phyloP scores from a whole-genome alignment of 2,797 vertebrate species.

The Enteromius argenteus region DNA sequence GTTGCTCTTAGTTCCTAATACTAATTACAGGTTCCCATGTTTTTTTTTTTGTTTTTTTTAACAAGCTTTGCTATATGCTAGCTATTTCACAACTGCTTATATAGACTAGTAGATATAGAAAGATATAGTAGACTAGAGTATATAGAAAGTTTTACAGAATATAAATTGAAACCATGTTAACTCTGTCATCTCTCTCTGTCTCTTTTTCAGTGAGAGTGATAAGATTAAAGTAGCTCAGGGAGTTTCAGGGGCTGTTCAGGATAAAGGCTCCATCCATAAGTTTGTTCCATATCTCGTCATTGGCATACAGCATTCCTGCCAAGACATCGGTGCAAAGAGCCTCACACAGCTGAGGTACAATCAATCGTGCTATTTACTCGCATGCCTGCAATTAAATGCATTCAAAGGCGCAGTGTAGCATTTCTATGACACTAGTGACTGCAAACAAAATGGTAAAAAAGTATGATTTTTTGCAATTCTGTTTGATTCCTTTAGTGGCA shows the following conservation, averaged over 20 bases:
- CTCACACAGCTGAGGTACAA: slow-evolving; percentile 93
- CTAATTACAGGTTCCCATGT: neutral
- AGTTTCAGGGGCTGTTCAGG: slow-evolving; percentile 95
- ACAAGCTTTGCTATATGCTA: neutral
- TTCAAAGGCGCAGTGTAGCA: neutral
- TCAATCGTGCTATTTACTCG: neutral
- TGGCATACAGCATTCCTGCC: slow-evolving; percentile 96
- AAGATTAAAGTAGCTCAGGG: slow-evolving; percentile 99
- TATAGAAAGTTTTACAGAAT: neutral
- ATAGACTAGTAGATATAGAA: too few relatives aligned
- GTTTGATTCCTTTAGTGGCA: neutral
- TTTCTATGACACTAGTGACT: neutral
- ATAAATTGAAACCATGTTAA: neutral
- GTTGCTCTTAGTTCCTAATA: neutral
- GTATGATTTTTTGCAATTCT: neutral
- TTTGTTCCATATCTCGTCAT: slow-evolving; percentile 96
- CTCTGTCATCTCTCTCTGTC: slow-evolving; percentile 19
- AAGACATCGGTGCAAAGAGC: slow-evolving; percentile 96
- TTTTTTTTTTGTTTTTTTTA: neutral
- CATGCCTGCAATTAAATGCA: neutral
- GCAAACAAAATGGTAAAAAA: neutral
- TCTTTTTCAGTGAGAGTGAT: slow-evolving; percentile 87
- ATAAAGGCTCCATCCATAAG: slow-evolving; percentile 98
- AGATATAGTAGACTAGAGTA: too few relatives aligned
- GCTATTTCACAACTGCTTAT: neutral